Conservation (phyloP, 2,888 invertebrate species). For the Microctonus hyperodae region DNA sequence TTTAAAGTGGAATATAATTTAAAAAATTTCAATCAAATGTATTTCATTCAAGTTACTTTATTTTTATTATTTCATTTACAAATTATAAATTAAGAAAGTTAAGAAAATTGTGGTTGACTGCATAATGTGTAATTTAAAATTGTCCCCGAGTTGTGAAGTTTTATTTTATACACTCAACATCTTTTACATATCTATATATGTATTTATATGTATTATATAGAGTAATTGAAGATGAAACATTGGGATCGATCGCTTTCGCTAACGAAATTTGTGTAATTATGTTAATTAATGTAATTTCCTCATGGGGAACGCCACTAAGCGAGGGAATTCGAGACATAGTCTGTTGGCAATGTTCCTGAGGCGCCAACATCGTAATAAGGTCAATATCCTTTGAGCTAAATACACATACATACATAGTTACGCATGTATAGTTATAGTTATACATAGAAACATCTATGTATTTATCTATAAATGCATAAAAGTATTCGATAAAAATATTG, state of each 20-base stretch:
- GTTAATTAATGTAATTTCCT: conserved; percentile 31
- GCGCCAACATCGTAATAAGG: conserved; percentile 25
- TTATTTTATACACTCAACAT: background rate
- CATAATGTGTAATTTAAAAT: background rate
- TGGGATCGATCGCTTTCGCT: conserved; percentile 22
- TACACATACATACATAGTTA: conserved; percentile 2
- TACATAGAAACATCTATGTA: no score
- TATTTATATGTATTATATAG: background rate
- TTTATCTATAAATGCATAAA: no score
- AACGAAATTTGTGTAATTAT: conserved; percentile 30
- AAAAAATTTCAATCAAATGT: no score
- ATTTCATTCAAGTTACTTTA: no score
- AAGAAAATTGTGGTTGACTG: background rate
- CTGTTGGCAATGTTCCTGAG: conserved; percentile 27
- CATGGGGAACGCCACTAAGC: conserved; percentile 21
- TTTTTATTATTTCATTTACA: no score
- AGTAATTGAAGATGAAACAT: conserved; percentile 21
- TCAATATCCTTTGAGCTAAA: conserved; percentile 14
- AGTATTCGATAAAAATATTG: background rate
- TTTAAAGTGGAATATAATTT: no score
- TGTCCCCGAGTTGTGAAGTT: background rate
- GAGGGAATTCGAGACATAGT: conserved; percentile 26
- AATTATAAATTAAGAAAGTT: background rate
- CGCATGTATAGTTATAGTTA: background rate
- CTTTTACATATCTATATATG: background rate